These are phyloP conservation scores for Diplogasteroides magnus DNA, from an alignment of 1,140 invertebrate genomes.

Conservation along the genomic window DNA sequence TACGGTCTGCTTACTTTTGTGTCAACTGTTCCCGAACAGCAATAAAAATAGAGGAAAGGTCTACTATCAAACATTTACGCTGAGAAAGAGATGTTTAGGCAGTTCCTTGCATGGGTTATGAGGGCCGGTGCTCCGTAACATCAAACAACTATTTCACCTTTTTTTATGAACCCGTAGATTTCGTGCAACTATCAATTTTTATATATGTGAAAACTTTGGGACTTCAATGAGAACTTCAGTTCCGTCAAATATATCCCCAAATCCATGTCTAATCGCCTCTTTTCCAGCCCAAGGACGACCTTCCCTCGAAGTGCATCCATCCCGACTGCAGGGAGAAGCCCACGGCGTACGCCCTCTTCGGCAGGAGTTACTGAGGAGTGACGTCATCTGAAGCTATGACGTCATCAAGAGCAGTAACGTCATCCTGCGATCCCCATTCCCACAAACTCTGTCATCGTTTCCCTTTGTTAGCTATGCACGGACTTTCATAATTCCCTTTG, in stretches of 20 bases:
- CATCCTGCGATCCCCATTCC: too few relatives aligned
- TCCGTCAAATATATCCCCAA: not conserved
- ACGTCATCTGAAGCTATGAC: not conserved
- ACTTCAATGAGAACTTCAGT: not conserved
- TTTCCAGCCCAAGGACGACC: constrained; percentile 62
- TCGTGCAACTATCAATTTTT: too few relatives aligned
- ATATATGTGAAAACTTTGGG: too few relatives aligned
- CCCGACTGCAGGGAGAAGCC: constrained; percentile 76
- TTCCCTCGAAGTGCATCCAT: constrained; percentile 77
- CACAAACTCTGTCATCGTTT: not conserved
- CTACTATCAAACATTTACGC: too few relatives aligned
- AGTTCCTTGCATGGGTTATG: too few relatives aligned
- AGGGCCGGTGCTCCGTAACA: too few relatives aligned
- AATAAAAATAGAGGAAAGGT: too few relatives aligned
- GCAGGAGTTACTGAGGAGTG: constrained; percentile 72
- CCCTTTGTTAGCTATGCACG: not conserved
- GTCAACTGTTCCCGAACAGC: too few relatives aligned
- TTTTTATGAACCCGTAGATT: too few relatives aligned
- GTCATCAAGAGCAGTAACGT: too few relatives aligned
- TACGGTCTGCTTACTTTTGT: too few relatives aligned
- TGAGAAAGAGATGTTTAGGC: too few relatives aligned
- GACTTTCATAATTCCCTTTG: not conserved
- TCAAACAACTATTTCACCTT: not conserved
- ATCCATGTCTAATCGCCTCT: not conserved
- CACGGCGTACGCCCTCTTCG: constrained; percentile 84